Evolutionary conservation across 2,113 vertebrate genomes (phyloP), one percentile per base, ranked within the genome.

Genomic region (Edolisoma coerulescens): DNA sequence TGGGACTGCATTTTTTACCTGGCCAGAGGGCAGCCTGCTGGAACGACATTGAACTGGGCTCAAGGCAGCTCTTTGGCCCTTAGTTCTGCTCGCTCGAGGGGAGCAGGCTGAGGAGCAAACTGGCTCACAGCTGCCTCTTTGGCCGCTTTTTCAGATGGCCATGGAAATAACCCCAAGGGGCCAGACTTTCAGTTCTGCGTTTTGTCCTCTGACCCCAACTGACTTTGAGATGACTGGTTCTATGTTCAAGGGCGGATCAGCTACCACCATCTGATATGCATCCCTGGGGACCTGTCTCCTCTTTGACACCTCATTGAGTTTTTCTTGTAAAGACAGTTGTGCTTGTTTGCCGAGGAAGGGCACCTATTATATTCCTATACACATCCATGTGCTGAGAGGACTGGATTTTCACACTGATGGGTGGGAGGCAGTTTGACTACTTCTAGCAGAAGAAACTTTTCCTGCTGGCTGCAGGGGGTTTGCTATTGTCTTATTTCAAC

Each of bases 61-160:
- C 45, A 32, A 21, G 33, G 16, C 7, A 37, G 35, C 13, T 68
- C 27, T 30, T 30, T 3, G 6, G 28, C 11, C 47, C 24, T 42
- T 3, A 5, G 26, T 5, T 49, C 28, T 18, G 45, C 42, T 67
- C 4, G 0, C 10, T 45, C 0, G 1, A 57, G 37, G 41, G 15
- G 28, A 56, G 16, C 16, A 30, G 64, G 50, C 30, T 50, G 45
- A 77, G 68, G 41, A 64, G 47, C 1, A 1, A 30, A 21, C 41
- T 59, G 37, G 76, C 26, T 69, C 44, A 8, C 32, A 21, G 87
- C 47, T 49, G 64, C 44, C n/a, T 75, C 84, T 35, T 69, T 0
- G 2, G 32, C 19, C 0, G 0, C 41, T 84, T 45, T 65, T 67
- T 68, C 39, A 13, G 27, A 16, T 10, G 28, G 16, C 68, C 4